Evolutionary conservation across 1,140 invertebrate genomes (phyloP).

Genomic region (Drosophila busckii): DNA sequence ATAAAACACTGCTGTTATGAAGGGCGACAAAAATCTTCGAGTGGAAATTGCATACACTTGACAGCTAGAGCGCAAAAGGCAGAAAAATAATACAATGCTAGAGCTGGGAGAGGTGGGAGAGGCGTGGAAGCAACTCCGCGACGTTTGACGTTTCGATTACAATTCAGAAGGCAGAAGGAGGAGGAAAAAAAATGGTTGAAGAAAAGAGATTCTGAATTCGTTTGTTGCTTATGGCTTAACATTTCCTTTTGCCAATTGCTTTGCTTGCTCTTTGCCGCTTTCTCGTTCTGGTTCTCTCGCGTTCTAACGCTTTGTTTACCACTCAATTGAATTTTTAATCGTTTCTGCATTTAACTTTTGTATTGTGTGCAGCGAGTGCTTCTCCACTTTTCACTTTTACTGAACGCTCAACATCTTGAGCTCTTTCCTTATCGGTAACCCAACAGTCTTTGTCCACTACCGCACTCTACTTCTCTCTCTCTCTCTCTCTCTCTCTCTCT

Average conservation of each 20-base stretch:
- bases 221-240: not conserved
- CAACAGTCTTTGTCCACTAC: conserved; percentile 38
- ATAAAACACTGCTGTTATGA: conserved; percentile 13
- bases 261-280: not conserved
- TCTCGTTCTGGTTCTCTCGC: not conserved
- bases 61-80: conserved; percentile 4
- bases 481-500: conserved; percentile 12
- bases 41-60: conserved; percentile 24
- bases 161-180: conserved; percentile 40
- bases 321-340: conserved; percentile 68
- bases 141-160: conserved; percentile 36
- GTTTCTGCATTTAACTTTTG: conserved; percentile 58
- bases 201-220: conserved; percentile 17
- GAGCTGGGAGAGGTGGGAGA: not conserved
- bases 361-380: conserved; percentile 32
- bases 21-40: conserved; percentile 2
- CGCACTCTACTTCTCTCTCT: conserved; percentile 1
- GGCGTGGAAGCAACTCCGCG: not conserved
- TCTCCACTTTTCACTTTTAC: conserved; percentile 26
- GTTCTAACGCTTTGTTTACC: conserved; percentile 25
- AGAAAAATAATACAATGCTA: conserved; percentile 13
- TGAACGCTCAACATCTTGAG: conserved; percentile 34
- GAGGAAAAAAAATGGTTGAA: no score
- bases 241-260: not conserved
- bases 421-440: conserved; percentile 50